These are phyloP conservation scores for Rhodeus uyekii DNA, from an alignment of 2,797 vertebrate species.

Conservation along the genomic window DNA sequence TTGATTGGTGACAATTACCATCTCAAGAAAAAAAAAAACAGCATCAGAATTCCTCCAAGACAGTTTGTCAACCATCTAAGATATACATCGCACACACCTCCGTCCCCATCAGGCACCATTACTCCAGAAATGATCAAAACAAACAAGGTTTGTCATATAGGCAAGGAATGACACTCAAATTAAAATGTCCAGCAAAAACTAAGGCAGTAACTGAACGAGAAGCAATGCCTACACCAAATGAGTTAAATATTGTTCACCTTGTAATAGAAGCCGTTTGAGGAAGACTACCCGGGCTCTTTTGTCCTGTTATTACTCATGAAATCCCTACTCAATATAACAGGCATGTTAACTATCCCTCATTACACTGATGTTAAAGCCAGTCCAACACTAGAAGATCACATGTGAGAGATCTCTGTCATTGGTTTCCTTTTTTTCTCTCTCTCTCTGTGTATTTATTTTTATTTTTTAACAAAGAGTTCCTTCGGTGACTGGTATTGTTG, in stretches of 20 bases:
- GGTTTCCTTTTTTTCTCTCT: conserved; percentile 45
- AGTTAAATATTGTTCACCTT: conserved; percentile 75
- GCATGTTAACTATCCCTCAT: conserved; percentile 60
- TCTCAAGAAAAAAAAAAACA: conserved; percentile 58
- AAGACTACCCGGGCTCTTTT: conserved; percentile 70
- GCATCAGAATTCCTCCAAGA: conserved; percentile 65
- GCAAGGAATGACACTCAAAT: conserved; percentile 79
- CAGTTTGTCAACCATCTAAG: conserved; percentile 63
- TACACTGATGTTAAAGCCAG: conserved; percentile 72
- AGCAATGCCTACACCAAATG: conserved; percentile 83
- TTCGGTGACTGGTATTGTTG: conserved; percentile 78
- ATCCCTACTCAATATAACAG: conserved; percentile 44
- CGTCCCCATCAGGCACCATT: conserved; percentile 76
- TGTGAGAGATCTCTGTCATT: conserved; percentile 41
- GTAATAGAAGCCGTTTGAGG: conserved; percentile 65
- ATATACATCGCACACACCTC: conserved; percentile 54
- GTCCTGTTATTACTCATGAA: conserved; percentile 75
- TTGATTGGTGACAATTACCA: conserved; percentile 74
- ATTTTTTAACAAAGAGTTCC: conserved; percentile 77
- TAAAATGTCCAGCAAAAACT: conserved; percentile 70
- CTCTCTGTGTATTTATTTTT: conserved; percentile 64
- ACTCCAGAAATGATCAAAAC: conserved; percentile 73
- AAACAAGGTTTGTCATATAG: conserved; percentile 71
- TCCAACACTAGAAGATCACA: conserved; percentile 68
- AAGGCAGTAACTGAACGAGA: conserved; percentile 69